Percentiles rank a stretch among this genome's conserved stretches.
These are phyloP conservation scores for Pristionchus mayeri DNA, from an alignment of 2,888 invertebrate genomes.

Conservation along the genomic window DNA sequence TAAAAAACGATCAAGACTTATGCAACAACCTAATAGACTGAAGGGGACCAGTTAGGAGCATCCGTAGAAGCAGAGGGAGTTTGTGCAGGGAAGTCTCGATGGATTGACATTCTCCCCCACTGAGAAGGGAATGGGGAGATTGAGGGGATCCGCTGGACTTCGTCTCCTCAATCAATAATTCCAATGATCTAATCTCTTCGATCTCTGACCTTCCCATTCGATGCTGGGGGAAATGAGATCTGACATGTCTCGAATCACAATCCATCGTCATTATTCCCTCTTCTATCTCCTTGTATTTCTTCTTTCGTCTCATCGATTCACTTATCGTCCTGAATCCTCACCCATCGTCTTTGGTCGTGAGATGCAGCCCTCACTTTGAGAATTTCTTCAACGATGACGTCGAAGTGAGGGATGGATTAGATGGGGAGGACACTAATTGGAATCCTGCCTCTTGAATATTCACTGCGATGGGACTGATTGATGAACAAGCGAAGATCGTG, in stretches of 20 bases:
- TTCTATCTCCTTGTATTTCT: neutral
- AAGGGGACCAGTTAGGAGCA: neutral
- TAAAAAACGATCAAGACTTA: no score
- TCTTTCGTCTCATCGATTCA: neutral
- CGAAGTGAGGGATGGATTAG: neutral
- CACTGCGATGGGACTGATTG: neutral
- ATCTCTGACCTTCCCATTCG: neutral
- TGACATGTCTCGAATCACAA: neutral
- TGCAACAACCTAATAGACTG: no score
- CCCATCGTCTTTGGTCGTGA: no score
- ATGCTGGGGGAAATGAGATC: constrained; percentile 21
- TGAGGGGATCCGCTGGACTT: constrained; percentile 3
- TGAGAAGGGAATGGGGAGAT: constrained; percentile 40
- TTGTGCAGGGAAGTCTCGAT: constrained; percentile 23
- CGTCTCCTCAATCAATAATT: neutral
- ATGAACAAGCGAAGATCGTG: constrained; percentile 25
- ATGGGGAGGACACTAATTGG: neutral
- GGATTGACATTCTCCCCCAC: constrained; percentile 30
- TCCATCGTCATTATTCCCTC: neutral
- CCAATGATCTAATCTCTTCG: no score
- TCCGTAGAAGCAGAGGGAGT: constrained; percentile 23
- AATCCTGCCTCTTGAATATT: constrained; percentile 14
- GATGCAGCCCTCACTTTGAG: neutral
- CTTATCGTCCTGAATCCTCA: neutral
- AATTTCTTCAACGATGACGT: constrained; percentile 20